Percentiles rank a stretch among this genome's conserved stretches.
phyloP scores from a whole-genome alignment of 2,113 vertebrate genomes.

The Perccottus glenii region DNA sequence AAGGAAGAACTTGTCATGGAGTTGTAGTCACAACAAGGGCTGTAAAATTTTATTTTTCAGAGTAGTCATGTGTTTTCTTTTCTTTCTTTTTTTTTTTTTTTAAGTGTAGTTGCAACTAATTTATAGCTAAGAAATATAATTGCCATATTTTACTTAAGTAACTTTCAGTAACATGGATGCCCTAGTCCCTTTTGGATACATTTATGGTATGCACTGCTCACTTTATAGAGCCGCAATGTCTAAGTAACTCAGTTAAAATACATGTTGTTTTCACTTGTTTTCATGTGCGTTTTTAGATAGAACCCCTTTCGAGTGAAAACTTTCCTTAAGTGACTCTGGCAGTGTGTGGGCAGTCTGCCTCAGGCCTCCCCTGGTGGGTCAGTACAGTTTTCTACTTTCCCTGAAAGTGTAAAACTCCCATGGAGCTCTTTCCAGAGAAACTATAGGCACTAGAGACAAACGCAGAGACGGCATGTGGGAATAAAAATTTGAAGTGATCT shows the following conservation, averaged over 20 bases:
- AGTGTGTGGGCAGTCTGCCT: background rate
- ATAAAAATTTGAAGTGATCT: constrained; percentile 6
- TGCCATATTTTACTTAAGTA: no score
- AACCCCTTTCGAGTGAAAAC: background rate
- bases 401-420: constrained; percentile 34
- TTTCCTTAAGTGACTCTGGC: background rate
- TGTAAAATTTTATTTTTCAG: no score
- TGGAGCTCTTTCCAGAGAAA: constrained; percentile 42
- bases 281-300: background rate
- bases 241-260: no score
- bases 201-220: no score
- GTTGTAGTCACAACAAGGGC: constrained; percentile 9
- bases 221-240: no score
- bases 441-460: constrained; percentile 20
- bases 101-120: no score
- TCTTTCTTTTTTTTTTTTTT: no score
- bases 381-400: constrained; percentile 37
- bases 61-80: no score
- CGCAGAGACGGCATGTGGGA: background rate
- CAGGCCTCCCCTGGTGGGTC: constrained; percentile 7
- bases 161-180: no score
- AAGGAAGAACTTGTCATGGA: constrained; percentile 3
- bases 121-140: no score
- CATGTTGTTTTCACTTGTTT: no score
- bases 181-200: no score